Percentiles rank a stretch among this genome's conserved stretches.
Evolutionary conservation across 2,797 vertebrate genomes (phyloP).

Genomic region (Octomys mimax): DNA sequence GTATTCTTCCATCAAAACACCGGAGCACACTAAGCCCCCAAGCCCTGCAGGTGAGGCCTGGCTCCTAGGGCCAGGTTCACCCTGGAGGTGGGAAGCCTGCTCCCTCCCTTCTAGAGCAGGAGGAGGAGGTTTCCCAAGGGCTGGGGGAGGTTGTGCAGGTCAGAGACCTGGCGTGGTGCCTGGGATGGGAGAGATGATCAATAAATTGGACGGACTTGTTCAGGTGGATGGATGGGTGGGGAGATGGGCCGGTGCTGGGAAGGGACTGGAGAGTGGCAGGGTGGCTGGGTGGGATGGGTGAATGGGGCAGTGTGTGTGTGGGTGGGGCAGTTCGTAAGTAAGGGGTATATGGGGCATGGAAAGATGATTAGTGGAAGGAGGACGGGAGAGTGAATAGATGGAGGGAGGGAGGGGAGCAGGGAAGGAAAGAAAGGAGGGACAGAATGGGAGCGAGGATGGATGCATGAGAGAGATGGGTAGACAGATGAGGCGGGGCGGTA

Average conservation of each 20-base stretch:
- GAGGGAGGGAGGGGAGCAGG: not conserved
- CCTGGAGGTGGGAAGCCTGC: not conserved
- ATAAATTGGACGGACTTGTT: not conserved
- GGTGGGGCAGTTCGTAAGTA: too few species aligned
- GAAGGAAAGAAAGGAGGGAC: too few species aligned
- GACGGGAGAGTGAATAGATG: not conserved
- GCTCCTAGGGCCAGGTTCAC: not conserved
- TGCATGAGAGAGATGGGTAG: too few species aligned
- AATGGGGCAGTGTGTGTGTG: not conserved
- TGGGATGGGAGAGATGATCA: not conserved
- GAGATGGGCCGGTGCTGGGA: not conserved
- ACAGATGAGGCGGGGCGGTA: not conserved
- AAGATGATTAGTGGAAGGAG: not conserved
- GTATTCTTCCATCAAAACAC: not conserved
- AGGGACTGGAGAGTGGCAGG: not conserved
- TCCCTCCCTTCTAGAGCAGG: not conserved
- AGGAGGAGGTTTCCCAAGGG: constrained; percentile 17
- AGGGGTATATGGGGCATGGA: not conserved
- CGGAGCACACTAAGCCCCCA: not conserved
- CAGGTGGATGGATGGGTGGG: not conserved
- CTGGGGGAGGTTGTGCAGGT: not conserved
- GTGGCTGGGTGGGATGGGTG: not conserved
- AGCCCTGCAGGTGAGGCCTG: not conserved
- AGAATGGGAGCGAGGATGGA: not conserved
- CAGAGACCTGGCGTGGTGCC: not conserved